Evolutionary conservation across 2,888 invertebrate genomes (phyloP).

Genomic region (Caenorhabditis macrosperma): DNA sequence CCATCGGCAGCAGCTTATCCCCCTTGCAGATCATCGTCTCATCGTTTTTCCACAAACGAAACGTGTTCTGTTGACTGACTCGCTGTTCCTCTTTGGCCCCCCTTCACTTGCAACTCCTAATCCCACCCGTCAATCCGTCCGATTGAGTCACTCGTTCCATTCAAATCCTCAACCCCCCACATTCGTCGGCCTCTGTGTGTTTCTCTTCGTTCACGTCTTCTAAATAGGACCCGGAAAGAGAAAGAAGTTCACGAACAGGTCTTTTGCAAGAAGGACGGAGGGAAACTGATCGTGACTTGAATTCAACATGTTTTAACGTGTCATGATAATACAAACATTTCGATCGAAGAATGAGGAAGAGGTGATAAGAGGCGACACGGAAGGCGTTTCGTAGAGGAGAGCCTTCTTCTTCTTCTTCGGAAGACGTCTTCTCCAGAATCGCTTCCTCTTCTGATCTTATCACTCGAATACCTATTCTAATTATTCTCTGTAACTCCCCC

Average conservation of each 20-base stretch:
- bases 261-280: background rate
- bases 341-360: no score
- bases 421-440: no score
- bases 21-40: background rate
- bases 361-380: background rate
- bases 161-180: conserved; percentile 8
- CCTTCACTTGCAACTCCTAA: background rate
- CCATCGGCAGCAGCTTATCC: background rate
- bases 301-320: conserved; percentile 16
- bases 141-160: background rate
- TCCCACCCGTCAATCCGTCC: background rate
- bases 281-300: background rate
- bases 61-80: background rate
- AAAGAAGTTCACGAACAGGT: conserved; percentile 39
- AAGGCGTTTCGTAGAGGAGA: no score
- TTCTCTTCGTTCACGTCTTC: conserved; percentile 13
- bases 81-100: no score
- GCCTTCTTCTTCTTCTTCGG: no score
- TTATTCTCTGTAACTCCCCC: background rate
- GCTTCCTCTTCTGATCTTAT: no score
- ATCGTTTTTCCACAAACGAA: background rate
- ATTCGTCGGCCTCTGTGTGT: conserved; percentile 22
- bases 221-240: conserved; percentile 7
- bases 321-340: no score
- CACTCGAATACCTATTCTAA: no score